Base-by-base conservation (phyloP, 2,797 vertebrate genomes). In the Menidia menidia region DNA sequence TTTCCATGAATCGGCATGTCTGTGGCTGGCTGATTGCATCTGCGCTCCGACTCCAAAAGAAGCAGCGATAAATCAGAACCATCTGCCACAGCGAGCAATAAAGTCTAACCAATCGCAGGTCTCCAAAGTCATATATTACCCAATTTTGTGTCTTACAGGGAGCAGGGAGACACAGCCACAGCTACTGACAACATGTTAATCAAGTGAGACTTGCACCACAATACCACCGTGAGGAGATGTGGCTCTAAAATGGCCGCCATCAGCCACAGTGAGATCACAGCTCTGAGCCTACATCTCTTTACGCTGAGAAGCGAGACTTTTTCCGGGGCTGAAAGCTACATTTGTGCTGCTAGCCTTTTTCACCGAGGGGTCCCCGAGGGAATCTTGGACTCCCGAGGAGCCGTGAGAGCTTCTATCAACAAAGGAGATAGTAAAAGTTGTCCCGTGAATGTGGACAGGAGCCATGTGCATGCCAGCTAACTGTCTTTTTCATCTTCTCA, bases 71-170 rank as follows among this genome's bases (percentile, higher is more conserved):
- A 89, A 93, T 89, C 66, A 87, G 60, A 86, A 89, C 81, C 91
- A 92, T 77, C 84, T 91, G 90, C 66, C 66, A 83, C 75, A 88
- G 88, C 80, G 83, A 88, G 86, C 88, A 86, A 86, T 92, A 86
- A 90, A 89, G 75, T 61, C 82, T 82, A 84, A 89, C 88, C 82
- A 84, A 73, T 77, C 71, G 16, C 70, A 81, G 65, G 79, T 78
- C 81, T 88, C 86, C 75, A 18, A 64, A 86, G 88, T 89, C 81
- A 72, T 83, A 84, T 83, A 84, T 88, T 78, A 91, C 85, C 67
- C 78, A 81, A 83, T 86, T 88, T 65, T 84, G 78, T 88, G 85
- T 89, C 88, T 86, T 64, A 32, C 55, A 77, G 78, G 55, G 75
- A 75, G 65, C 3, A 16, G 43, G 72, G 65, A 81, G 64, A 78